phyloP scores from a whole-genome alignment of 2,888 invertebrate genomes.

The Vanessa cardui region DNA sequence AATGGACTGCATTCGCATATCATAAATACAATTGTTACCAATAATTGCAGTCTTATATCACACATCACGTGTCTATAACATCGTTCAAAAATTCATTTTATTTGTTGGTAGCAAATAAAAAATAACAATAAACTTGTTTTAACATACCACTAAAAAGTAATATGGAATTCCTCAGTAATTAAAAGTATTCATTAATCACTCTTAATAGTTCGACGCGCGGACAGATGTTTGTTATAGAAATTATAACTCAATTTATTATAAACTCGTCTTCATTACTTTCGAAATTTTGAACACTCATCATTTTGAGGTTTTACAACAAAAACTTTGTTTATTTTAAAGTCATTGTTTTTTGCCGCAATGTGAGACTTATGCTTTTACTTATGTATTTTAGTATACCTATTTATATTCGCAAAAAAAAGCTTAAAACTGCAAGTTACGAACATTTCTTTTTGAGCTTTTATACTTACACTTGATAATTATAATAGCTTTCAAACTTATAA shows the following conservation, averaged over 20 bases:
- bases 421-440: too few relatives aligned
- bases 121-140: conserved; percentile 13
- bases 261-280: conserved; percentile 4
- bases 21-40: too few relatives aligned
- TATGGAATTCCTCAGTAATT: conserved; percentile 26
- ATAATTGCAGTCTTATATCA: too few relatives aligned
- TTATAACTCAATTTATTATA: conserved; percentile 37
- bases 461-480: too few relatives aligned
- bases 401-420: too few relatives aligned
- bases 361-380: not conserved
- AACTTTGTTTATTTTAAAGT: not conserved
- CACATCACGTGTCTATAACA: too few relatives aligned
- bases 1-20: too few relatives aligned
- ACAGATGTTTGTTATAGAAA: conserved; percentile 36
- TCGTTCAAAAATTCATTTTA: too few relatives aligned
- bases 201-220: conserved; percentile 29
- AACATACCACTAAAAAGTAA: conserved; percentile 5
- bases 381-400: too few relatives aligned
- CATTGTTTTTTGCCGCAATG: not conserved
- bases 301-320: not conserved
- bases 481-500: too few relatives aligned
- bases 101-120: not conserved
- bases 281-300: not conserved
- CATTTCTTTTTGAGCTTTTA: too few relatives aligned
- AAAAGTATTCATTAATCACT: conserved; percentile 30